Conservation (phyloP, 2,888 invertebrate species). For the Dryobotodes eremita region DNA sequence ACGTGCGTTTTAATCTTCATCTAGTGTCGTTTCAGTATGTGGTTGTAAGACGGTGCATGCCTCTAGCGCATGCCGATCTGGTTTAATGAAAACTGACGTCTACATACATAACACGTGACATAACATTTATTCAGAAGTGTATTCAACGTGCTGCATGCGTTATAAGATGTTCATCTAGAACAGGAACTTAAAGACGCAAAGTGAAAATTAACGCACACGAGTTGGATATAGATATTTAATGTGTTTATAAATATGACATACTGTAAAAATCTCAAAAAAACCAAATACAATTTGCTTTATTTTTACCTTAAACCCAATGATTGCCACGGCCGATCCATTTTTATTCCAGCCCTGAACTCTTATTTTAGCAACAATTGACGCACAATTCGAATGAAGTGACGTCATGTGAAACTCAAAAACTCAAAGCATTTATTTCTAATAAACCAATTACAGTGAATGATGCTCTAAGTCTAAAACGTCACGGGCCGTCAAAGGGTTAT, state of each 20-base stretch:
- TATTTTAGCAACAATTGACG: neutral
- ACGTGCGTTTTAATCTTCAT: neutral
- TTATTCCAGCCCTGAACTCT: neutral
- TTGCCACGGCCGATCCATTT: neutral
- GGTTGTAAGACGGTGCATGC: neutral
- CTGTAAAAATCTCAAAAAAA: neutral
- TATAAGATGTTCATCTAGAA: neutral
- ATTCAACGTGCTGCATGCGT: neutral
- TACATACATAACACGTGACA: neutral
- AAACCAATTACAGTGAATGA: no score
- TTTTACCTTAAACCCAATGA: neutral
- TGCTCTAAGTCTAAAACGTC: neutral
- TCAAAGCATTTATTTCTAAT: no score
- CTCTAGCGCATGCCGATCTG: neutral
- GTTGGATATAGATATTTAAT: neutral
- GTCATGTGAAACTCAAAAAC: no score
- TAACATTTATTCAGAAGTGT: neutral
- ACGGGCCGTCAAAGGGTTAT: constrained; percentile 4
- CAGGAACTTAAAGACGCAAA: neutral
- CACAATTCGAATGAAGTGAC: constrained; percentile 19
- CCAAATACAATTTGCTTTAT: neutral
- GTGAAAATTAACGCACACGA: neutral
- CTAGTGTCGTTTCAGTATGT: neutral
- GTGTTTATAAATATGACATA: neutral
- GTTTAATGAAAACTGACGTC: constrained; percentile 4